These are phyloP conservation scores for Pseudococcus longispinus DNA, from an alignment of 2,888 invertebrate genomes.

Conservation along the genomic window DNA sequence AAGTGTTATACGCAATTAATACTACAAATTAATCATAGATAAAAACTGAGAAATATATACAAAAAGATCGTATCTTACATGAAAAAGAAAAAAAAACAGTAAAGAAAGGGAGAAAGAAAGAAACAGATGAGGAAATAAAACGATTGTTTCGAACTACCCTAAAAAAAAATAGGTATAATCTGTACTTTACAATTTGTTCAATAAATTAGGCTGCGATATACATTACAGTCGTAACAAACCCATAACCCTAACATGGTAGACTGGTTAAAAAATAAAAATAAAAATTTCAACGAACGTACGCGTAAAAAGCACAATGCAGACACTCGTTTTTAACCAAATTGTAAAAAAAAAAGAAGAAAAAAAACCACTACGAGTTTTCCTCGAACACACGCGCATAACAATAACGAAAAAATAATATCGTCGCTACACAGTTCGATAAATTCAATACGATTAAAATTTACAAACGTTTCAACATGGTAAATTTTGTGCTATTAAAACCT, in stretches of 20 bases:
- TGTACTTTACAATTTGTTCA: not conserved
- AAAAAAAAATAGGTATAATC: not conserved
- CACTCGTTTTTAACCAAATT: not conserved
- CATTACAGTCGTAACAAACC: not conserved
- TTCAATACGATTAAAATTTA: not conserved
- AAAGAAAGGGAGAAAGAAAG: not conserved
- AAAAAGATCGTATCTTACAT: slow-evolving; percentile 22
- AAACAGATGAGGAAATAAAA: slow-evolving; percentile 12
- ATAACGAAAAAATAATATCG: slow-evolving; percentile 11
- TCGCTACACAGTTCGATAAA: not conserved
- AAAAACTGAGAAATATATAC: slow-evolving; percentile 49
- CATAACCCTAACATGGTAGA: not conserved
- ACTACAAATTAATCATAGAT: slow-evolving; percentile 52
- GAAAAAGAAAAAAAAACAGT: slow-evolving; percentile 10
- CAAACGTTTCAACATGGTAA: slow-evolving; percentile 4
- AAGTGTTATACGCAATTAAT: slow-evolving; percentile 49
- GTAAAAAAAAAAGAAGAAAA: not conserved
- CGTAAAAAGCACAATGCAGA: not conserved
- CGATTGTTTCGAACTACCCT: slow-evolving; percentile 43
- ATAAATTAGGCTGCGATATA: slow-evolving; percentile 18
- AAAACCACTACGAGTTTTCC: not conserved
- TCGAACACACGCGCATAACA: not conserved
- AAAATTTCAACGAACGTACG: slow-evolving; percentile 28
- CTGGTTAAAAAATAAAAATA: slow-evolving; percentile 12
- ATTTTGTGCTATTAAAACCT: slow-evolving; percentile 5